Base-by-base conservation (phyloP, 2,888 invertebrate species). In the Tetheella fluctuosa region DNA sequence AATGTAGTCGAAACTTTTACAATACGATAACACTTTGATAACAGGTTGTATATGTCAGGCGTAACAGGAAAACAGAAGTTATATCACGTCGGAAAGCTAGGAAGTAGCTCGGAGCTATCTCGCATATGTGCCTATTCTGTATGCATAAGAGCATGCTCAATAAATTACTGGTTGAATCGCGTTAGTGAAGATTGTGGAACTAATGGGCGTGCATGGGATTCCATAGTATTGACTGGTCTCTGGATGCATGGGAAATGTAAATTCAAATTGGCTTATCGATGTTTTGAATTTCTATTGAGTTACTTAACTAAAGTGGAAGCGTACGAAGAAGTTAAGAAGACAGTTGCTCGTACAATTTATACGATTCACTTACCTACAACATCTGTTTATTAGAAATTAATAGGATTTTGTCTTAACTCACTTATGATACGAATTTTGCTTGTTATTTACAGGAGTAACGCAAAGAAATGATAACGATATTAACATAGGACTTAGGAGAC, bases 51-150 rank as follows among this genome's bases (percentile, higher is more conserved):
- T 48, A 20, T 17, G 48, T 20, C 48, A 20, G 48, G 48, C 48
- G 48, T 20, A 48, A 20, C 48, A 48, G 48, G 48, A 48, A 48
- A 48, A 48, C 48, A 48, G 48, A 48, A 48, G 48, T 48, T 48
- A 48, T 48, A 48, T 48, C 48, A 48, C 48, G 48, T 20, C 48
- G 20, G 48, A 20, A 48, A 48, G 7, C 48, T 48, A 48, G 48
- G 48, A 48, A 48, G 48, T n/a, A 1, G 48, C 48, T 48, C 48
- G 48, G 48, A 15, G 48, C 48, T 39, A 39, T 48, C 20, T 20
- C 8, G 20, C 48, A 48, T 48, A 48, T 48, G 20, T 48, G 48
- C 48, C 20, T 20, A 48, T 20, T 17, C 20, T 20, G 20, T 20
- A 48, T 48, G 48, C 48, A 48, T 48, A 48, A 20, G 48, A 48